These are phyloP conservation scores for Alviniconcha strummeri DNA, from an alignment of 2,888 invertebrate species.

Conservation along the genomic window DNA sequence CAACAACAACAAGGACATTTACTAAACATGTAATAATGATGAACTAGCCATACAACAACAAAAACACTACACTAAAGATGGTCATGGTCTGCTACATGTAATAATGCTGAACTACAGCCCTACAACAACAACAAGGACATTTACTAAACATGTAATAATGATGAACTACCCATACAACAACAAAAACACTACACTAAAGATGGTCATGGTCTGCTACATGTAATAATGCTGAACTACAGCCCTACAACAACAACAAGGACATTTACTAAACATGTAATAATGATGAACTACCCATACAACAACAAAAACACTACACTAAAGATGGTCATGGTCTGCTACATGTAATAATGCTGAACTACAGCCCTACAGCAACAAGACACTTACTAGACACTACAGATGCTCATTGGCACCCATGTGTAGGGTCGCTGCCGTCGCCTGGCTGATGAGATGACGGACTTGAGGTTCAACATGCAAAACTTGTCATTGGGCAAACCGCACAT, in stretches of 20 bases:
- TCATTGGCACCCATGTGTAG: conserved; percentile 34
- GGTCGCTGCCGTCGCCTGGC: neutral
- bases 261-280: conserved; percentile 20
- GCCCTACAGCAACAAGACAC: neutral
- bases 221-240: neutral
- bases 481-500: conserved; percentile 22
- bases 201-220: neutral
- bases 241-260: too few species aligned
- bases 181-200: neutral
- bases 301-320: too few species aligned
- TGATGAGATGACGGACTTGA: conserved; percentile 1
- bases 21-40: too few species aligned
- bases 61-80: too few species aligned
- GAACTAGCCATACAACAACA: too few species aligned
- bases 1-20: too few species aligned
- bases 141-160: neutral
- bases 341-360: too few species aligned
- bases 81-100: too few species aligned
- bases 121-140: neutral
- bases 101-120: too few species aligned
- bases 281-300: too few species aligned
- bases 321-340: too few species aligned
- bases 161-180: too few species aligned
- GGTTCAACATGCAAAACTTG: conserved; percentile 28
- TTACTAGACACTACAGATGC: conserved; percentile 39